Percentiles rank a stretch among this genome's conserved stretches.
phyloP scores from a whole-genome alignment of 2,113 vertebrate genomes.

The Ictalurus furcatus region DNA sequence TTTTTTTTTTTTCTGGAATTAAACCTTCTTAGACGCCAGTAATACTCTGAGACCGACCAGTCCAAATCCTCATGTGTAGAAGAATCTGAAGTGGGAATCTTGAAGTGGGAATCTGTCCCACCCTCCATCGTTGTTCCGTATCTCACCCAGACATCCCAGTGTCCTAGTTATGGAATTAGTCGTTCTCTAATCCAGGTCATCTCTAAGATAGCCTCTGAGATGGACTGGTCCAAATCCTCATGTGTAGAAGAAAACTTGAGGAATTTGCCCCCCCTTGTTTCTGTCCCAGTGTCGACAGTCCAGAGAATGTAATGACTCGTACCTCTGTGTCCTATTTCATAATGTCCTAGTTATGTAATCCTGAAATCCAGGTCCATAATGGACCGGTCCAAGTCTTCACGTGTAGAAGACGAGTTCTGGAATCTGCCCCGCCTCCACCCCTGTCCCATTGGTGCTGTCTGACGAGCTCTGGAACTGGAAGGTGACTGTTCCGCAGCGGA shows the following conservation, averaged over 20 bases:
- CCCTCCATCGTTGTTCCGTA: neutral
- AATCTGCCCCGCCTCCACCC: constrained; percentile 98
- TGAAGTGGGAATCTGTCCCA: constrained; percentile 80
- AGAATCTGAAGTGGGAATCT: constrained; percentile 70
- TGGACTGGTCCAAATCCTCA: constrained; percentile 63
- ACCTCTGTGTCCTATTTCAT: neutral
- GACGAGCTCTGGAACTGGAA: constrained; percentile 99
- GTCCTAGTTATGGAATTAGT: neutral
- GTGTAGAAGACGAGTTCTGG: constrained; percentile 97
- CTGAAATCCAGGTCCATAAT: neutral
- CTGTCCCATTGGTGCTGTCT: constrained; percentile 96
- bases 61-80: constrained; percentile 75
- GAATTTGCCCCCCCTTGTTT: constrained; percentile 96
- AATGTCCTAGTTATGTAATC: neutral
- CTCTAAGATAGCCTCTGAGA: neutral
- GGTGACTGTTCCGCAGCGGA: constrained; percentile 91
- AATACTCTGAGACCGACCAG: neutral
- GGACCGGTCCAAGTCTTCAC: constrained; percentile 63
- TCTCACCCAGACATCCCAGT: neutral
- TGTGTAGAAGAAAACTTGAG: constrained; percentile 94
- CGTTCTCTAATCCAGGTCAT: neutral
- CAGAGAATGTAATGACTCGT: neutral
- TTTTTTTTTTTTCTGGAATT: neutral
- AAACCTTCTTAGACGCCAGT: neutral
- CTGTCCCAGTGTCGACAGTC: constrained; percentile 72